Percentiles rank a stretch among this genome's conserved stretches.
Conservation (phyloP, 1,140 invertebrate species). For the Drosophila aff. region DNA sequence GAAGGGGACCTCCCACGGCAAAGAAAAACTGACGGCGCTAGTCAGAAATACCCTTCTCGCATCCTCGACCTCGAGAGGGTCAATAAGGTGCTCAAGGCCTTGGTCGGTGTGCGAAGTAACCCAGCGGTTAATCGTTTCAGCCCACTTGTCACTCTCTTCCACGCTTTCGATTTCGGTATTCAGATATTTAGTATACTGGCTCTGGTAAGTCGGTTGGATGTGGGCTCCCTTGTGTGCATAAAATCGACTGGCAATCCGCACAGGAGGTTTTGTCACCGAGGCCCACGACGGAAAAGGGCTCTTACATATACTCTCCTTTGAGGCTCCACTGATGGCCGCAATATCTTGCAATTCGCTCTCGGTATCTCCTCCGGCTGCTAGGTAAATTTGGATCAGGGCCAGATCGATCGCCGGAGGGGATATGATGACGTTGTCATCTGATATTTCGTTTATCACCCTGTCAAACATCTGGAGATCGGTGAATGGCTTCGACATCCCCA, state of each 20-base stretch:
- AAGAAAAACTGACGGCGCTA: background rate
- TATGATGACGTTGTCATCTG: background rate
- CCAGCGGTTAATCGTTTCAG: background rate
- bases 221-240: background rate
- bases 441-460: background rate
- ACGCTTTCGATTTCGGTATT: background rate
- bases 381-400: constrained; percentile 15
- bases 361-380: constrained; percentile 4
- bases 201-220: background rate
- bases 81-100: background rate
- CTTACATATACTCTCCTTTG: background rate
- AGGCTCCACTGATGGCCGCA: background rate
- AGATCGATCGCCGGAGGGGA: background rate
- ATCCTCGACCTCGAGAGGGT: background rate
- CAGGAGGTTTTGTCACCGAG: background rate
- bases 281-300: background rate
- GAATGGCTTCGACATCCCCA: background rate
- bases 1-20: background rate
- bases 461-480: background rate
- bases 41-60: background rate
- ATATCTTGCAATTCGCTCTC: background rate
- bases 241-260: background rate
- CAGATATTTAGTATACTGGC: background rate
- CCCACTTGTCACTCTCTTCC: background rate
- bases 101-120: background rate